phyloP scores from a whole-genome alignment of 2,113 vertebrate species.

The Gymnorhina tibicen region DNA sequence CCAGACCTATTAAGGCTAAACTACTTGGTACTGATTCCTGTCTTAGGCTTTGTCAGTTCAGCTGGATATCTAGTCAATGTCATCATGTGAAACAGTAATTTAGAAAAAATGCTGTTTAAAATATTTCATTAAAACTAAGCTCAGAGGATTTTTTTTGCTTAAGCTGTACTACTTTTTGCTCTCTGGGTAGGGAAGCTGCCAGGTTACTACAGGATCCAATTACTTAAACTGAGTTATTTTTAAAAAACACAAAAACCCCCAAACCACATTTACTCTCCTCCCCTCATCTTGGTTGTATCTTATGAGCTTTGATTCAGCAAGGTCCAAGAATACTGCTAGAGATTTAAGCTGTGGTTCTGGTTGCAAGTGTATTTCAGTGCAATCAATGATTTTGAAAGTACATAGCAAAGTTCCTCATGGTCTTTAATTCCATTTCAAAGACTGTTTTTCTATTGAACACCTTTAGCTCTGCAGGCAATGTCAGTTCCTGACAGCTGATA shows the following conservation, averaged over 20 bases:
- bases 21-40: neutral
- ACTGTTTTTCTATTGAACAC: neutral
- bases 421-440: neutral
- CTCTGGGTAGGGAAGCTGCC: neutral
- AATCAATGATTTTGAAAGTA: neutral
- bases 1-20: slow-evolving; percentile 22
- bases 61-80: neutral
- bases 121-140: neutral
- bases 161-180: neutral
- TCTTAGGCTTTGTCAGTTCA: slow-evolving; percentile 6
- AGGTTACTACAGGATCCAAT: neutral
- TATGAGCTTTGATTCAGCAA: neutral
- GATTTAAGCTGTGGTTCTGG: neutral
- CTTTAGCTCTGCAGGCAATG: neutral
- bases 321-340: neutral
- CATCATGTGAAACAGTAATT: neutral
- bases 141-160: neutral
- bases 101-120: neutral
- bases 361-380: neutral
- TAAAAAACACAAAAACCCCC: neutral
- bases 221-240: neutral
- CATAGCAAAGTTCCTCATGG: neutral
- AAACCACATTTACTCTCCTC: neutral
- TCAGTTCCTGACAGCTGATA: neutral
- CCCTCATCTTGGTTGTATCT: neutral